These are phyloP conservation scores for Aspidiotus destructor DNA, from an alignment of 2,888 invertebrate species.

Conservation along the genomic window DNA sequence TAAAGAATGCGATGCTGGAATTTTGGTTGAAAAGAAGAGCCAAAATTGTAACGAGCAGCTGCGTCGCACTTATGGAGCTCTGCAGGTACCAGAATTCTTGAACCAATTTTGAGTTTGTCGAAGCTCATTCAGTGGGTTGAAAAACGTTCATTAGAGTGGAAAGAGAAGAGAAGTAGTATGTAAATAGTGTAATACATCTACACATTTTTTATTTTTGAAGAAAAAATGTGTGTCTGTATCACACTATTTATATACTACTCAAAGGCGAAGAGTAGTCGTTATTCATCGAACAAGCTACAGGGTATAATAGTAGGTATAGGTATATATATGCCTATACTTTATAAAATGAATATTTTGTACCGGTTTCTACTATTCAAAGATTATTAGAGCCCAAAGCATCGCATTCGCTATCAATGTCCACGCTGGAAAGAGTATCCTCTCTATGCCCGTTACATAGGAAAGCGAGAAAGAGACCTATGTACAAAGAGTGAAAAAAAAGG, in stretches of 20 bases:
- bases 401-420: too few relatives aligned
- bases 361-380: too few relatives aligned
- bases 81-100: not conserved
- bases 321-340: too few relatives aligned
- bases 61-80: conserved; percentile 3
- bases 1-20: not conserved
- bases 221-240: conserved; percentile 8
- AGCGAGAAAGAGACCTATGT: too few relatives aligned
- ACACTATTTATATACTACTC: not conserved
- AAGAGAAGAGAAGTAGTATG: conserved; percentile 7
- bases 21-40: conserved; percentile 9
- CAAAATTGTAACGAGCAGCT: conserved; percentile 10
- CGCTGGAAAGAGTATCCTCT: too few relatives aligned
- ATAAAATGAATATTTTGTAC: too few relatives aligned
- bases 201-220: not conserved
- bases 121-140: not conserved
- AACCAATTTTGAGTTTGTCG: not conserved
- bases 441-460: too few relatives aligned
- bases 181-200: not conserved
- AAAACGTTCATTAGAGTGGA: conserved; percentile 7
- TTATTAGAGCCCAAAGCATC: too few relatives aligned
- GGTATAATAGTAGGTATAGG: too few relatives aligned
- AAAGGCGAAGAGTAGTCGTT: not conserved
- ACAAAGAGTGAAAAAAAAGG: too few relatives aligned
- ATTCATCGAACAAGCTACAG: too few relatives aligned